Evolutionary conservation across 2,888 invertebrate genomes (phyloP).

Genomic region (Sympetrum striolatum): DNA sequence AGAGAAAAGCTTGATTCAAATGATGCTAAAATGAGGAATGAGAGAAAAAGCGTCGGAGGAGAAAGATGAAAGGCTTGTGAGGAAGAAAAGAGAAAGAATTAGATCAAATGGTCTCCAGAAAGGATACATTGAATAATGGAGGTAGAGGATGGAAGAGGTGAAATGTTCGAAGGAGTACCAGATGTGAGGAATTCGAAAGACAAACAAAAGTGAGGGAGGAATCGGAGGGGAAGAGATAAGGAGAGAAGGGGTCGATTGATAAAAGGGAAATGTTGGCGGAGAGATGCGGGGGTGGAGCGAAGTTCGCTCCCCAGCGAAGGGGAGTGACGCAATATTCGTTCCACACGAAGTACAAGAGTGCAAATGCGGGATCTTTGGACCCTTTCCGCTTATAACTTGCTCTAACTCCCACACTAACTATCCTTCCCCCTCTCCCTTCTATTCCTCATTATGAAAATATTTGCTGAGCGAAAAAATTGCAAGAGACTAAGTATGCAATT

Average conservation of each 20-base stretch:
- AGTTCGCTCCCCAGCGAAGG: conserved; percentile 5
- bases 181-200: conserved; percentile 45
- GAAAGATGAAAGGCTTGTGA: background rate
- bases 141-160: conserved; percentile 46
- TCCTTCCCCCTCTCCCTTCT: background rate
- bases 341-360: conserved; percentile 9
- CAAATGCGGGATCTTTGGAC: conserved; percentile 8
- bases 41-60: background rate
- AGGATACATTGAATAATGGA: background rate
- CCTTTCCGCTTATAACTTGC: background rate
- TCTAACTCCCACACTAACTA: background rate
- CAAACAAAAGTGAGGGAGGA: background rate
- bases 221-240: conserved; percentile 44
- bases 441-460: too few relatives aligned
- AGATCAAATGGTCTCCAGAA: background rate
- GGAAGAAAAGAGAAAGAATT: background rate
- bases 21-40: background rate
- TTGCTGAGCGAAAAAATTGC: background rate
- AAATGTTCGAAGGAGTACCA: background rate
- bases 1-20: background rate
- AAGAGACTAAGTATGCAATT: too few relatives aligned
- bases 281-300: conserved; percentile 35
- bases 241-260: conserved; percentile 38
- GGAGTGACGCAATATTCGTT: conserved; percentile 2
- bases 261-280: conserved; percentile 24